Evolutionary conservation across 2,797 vertebrate genomes (phyloP).

Genomic region (Premnoplex brunnescens): DNA sequence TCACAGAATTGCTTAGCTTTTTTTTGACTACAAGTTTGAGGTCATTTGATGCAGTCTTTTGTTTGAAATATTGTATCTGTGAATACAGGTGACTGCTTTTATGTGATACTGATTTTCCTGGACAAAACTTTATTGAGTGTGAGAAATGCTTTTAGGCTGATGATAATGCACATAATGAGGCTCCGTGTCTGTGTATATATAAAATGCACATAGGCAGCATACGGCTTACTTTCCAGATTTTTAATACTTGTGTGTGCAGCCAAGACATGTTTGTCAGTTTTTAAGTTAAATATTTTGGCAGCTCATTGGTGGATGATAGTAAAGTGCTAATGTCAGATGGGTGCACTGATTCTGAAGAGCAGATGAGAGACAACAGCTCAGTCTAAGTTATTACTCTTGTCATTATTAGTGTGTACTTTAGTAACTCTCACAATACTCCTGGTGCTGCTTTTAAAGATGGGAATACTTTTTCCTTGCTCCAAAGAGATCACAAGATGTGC

Average conservation of each 20-base stretch:
- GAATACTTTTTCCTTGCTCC: neutral
- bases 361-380: neutral
- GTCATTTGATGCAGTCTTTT: neutral
- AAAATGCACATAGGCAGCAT: neutral
- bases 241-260: neutral
- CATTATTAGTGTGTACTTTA: neutral
- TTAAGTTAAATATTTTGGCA: constrained; percentile 47
- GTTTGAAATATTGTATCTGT: neutral
- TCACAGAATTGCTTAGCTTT: neutral
- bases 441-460: neutral
- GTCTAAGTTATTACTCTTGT: neutral
- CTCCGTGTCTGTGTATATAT: neutral
- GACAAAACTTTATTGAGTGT: neutral
- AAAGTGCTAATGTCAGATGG: neutral
- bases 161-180: neutral
- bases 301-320: neutral
- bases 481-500: neutral
- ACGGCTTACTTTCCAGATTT: neutral
- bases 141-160: neutral
- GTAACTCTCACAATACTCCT: neutral
- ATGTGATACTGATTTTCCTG: neutral
- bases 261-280: neutral
- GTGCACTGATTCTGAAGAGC: neutral
- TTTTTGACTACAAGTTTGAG: neutral
- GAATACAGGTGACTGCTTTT: neutral